These are phyloP conservation scores for Patella caerulea DNA, from an alignment of 2,888 invertebrate species.

Conservation along the genomic window DNA sequence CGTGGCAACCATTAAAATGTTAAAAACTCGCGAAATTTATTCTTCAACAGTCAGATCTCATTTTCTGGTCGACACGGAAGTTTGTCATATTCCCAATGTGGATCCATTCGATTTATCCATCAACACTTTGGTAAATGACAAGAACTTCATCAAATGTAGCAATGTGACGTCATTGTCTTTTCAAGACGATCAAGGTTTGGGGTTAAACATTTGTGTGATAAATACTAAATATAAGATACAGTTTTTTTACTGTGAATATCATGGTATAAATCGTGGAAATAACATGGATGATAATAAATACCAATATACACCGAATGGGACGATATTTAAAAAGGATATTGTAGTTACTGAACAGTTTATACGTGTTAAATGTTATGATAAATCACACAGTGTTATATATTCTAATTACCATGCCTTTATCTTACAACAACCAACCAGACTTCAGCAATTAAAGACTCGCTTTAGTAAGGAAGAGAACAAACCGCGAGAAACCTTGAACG, in stretches of 20 bases:
- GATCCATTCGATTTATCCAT: conserved; percentile 61
- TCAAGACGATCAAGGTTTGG: conserved; percentile 42
- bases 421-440: too few species aligned
- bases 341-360: conserved; percentile 55
- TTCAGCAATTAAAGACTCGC: too few species aligned
- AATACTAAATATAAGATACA: conserved; percentile 38
- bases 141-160: conserved; percentile 44
- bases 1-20: too few species aligned
- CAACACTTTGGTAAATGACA: conserved; percentile 40
- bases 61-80: conserved; percentile 60
- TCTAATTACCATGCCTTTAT: conserved; percentile 15
- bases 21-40: too few species aligned
- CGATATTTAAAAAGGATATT: conserved; percentile 38
- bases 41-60: too few species aligned
- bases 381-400: conserved; percentile 49
- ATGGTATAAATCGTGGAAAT: conserved; percentile 50
- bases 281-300: conserved; percentile 38
- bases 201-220: conserved; percentile 51
- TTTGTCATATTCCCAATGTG: conserved; percentile 63
- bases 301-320: conserved; percentile 35
- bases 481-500: background rate
- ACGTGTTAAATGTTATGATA: conserved; percentile 57
- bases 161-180: conserved; percentile 54
- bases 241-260: conserved; percentile 58
- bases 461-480: conserved; percentile 27